Conservation (phyloP, 2,888 invertebrate genomes). For the Tigriopus californicus region DNA sequence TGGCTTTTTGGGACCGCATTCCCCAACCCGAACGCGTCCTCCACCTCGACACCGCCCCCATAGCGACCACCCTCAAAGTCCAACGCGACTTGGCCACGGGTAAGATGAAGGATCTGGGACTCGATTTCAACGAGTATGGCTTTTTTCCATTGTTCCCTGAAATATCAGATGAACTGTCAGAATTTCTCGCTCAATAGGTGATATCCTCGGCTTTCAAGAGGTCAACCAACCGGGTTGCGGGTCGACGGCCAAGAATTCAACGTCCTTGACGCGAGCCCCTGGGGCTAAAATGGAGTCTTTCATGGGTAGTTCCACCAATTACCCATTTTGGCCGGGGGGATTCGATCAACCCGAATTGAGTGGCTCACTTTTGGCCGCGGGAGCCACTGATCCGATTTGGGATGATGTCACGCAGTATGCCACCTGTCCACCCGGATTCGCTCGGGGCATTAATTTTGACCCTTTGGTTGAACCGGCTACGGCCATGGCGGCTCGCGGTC, state of each 20-base stretch:
- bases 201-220: too few relatives aligned
- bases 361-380: slow-evolving; percentile 1
- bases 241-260: slow-evolving; percentile 47
- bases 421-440: slow-evolving; percentile 47
- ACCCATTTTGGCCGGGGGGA: slow-evolving; percentile 73
- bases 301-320: slow-evolving; percentile 55
- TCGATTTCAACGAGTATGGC: not conserved
- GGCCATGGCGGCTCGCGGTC: not conserved
- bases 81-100: not conserved
- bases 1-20: not conserved
- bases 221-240: slow-evolving; percentile 33
- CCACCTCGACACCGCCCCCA: not conserved
- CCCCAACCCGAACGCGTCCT: not conserved
- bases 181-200: too few relatives aligned
- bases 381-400: slow-evolving; percentile 20
- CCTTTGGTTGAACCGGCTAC: not conserved
- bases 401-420: slow-evolving; percentile 33
- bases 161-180: too few relatives aligned
- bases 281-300: slow-evolving; percentile 47
- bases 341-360: slow-evolving; percentile 37
- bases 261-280: slow-evolving; percentile 33
- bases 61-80: not conserved
- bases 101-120: not conserved
- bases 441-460: slow-evolving; percentile 28
- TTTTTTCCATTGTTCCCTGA: too few relatives aligned